These are phyloP conservation scores for cattle (Bos taurus) DNA, from an alignment of 2,113 vertebrate genomes.

Conservation along the genomic window DNA sequence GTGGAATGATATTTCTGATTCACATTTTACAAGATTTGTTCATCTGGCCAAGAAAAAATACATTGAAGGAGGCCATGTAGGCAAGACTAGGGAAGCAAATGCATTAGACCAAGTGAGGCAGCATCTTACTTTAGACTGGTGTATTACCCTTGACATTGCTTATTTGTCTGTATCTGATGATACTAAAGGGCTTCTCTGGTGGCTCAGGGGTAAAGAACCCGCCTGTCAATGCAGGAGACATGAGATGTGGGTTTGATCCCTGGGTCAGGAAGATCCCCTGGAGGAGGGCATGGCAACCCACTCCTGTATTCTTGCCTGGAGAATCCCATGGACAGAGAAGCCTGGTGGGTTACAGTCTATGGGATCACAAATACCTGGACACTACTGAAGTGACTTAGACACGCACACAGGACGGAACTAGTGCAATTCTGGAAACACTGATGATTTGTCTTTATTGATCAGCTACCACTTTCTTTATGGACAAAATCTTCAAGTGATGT, in stretches of 20 bases:
- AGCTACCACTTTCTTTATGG: background rate
- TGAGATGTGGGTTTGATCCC: background rate
- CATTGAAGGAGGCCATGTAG: background rate
- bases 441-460: background rate
- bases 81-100: background rate
- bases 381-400: background rate
- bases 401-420: fast-evolving
- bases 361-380: background rate
- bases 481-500: background rate
- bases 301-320: background rate
- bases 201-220: background rate
- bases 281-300: background rate
- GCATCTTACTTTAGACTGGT: no score
- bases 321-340: background rate
- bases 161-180: background rate
- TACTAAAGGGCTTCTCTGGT: background rate
- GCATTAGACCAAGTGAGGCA: fast-evolving
- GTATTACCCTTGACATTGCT: background rate
- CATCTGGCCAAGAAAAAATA: background rate
- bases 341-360: background rate
- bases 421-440: background rate
- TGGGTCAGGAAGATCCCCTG: background rate
- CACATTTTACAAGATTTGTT: background rate
- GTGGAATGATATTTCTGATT: background rate
- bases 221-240: background rate